Evolutionary conservation across 1,140 invertebrate species (phyloP).

Genomic region (Pissodes strobi): DNA sequence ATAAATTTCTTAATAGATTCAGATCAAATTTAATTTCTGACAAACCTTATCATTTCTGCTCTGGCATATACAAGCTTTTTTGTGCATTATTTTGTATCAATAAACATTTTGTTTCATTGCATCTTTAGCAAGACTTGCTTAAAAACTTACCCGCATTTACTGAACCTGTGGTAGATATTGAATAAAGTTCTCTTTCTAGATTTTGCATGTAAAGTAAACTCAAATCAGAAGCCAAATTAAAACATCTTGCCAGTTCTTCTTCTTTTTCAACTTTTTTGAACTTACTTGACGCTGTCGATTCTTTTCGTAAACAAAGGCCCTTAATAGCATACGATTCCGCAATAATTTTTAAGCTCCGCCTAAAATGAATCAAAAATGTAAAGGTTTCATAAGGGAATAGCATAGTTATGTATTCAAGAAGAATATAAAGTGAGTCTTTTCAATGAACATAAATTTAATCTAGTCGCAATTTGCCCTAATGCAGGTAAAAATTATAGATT

Average conservation of each 20-base stretch:
- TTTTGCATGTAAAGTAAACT: constrained; percentile 92
- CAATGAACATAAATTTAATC: too few relatives aligned
- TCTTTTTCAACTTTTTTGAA: constrained; percentile 85
- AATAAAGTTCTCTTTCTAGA: constrained; percentile 68
- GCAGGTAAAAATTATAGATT: too few relatives aligned
- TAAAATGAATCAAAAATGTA: constrained; percentile 55
- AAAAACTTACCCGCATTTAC: constrained; percentile 47
- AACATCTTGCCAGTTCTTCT: constrained; percentile 79
- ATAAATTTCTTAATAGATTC: too few relatives aligned
- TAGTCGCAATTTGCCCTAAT: too few relatives aligned
- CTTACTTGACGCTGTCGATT: constrained; percentile 72
- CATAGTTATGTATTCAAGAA: too few relatives aligned
- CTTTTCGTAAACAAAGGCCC: constrained; percentile 85
- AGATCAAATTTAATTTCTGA: too few relatives aligned
- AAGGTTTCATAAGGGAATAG: neutral
- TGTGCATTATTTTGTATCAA: too few relatives aligned
- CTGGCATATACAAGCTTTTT: too few relatives aligned
- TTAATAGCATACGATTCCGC: constrained; percentile 95
- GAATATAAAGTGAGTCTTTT: too few relatives aligned
- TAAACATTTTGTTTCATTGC: too few relatives aligned
- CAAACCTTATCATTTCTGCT: too few relatives aligned
- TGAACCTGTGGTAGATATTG: constrained; percentile 59
- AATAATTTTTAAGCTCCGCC: constrained; percentile 85
- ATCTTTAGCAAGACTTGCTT: too few relatives aligned
- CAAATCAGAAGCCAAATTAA: constrained; percentile 85